Evolutionary conservation across 2,888 invertebrate species (phyloP), one percentile per base, ranked within the genome.

Genomic region (Melanchra persicariae): DNA sequence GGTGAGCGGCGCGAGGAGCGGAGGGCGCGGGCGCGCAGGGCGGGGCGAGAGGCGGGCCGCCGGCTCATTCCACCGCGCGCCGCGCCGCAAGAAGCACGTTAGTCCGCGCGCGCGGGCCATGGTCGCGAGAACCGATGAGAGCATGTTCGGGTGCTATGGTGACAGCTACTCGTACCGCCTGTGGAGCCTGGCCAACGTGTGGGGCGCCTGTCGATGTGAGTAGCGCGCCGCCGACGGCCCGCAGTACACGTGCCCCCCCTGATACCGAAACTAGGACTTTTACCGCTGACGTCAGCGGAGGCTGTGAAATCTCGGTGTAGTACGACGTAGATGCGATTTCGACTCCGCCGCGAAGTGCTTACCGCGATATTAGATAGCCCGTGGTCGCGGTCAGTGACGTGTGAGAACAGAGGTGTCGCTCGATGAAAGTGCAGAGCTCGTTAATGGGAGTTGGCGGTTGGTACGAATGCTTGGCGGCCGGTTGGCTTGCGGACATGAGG

Each of bases 121-220:
- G 97, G 97, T 97, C 97, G 97, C 98, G 97, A 97, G 97, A 97
- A 97, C 97, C 96, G 96, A 97, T 96, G 97, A 96, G 96, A 97
- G 97, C 96, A 97, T 97, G 97, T 97, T 97, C 96, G 97, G 97
- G 93, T 97, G 97, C 96, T 97, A 97, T 96, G 95, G 95, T 95
- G 97, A 97, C 96, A 97, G 97, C 96, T 97, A 97, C 96, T 97
- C 97, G 93, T 97, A 97, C 96, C 97, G 97, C 94, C 97, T 97
- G 94, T 97, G 97, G 97, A 97, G 97, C 96, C 96, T 97, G 95
- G 97, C 97, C 96, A 97, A 97, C 96, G 97, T 97, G 90, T 97
- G 97, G 97, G 97, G 97, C 96, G 97, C 97, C 96, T 97, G 97
- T 94, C 97, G 97, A 96, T 97, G 97, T 97, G 96, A 97, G 97